phyloP scores from a whole-genome alignment of 2,113 vertebrate species.

The Agapornis roseicollis region DNA sequence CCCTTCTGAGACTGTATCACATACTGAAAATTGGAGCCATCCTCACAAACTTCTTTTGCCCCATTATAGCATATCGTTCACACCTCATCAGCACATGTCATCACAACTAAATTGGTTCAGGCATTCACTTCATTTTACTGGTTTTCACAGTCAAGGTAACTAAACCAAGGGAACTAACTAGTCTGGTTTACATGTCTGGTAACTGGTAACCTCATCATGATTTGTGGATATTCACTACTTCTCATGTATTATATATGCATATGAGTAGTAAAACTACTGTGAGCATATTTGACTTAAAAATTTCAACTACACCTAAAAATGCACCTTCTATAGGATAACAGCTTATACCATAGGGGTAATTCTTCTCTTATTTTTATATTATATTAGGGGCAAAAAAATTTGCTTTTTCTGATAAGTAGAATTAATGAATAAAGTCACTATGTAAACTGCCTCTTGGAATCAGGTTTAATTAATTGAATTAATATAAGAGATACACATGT shows the following conservation, averaged over 20 bases:
- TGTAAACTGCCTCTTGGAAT: neutral
- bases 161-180: neutral
- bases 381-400: neutral
- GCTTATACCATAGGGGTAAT: neutral
- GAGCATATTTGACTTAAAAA: neutral
- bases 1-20: neutral
- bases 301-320: neutral
- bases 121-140: neutral
- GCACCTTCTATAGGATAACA: neutral
- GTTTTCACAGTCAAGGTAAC: neutral
- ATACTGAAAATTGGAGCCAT: accelerated
- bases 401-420: neutral
- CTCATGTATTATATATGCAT: neutral
- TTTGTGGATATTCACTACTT: neutral
- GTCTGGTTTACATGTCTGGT: neutral
- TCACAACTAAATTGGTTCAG: neutral
- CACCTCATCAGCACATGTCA: neutral
- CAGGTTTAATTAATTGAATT: neutral
- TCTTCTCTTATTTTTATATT: neutral
- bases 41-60: neutral
- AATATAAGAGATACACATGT: neutral
- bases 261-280: neutral
- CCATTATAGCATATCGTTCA: neutral
- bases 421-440: neutral
- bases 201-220: neutral